These are phyloP conservation scores for Lagodon rhomboides DNA, from an alignment of 2,797 vertebrate species.

Conservation along the genomic window DNA sequence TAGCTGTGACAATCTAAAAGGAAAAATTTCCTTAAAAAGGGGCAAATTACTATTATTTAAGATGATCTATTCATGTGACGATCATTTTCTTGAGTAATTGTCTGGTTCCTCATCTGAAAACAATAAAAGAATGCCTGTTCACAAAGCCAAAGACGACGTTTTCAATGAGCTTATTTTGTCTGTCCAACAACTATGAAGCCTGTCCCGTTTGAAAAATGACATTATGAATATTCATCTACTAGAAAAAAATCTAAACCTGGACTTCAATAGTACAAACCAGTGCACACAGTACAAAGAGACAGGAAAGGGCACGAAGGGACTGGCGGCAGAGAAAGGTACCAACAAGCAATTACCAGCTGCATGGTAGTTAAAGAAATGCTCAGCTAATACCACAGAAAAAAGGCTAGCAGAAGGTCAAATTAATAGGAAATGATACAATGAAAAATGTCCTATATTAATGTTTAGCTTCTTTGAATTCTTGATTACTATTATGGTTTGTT, in stretches of 20 bases:
- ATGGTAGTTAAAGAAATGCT: background rate
- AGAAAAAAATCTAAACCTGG: background rate
- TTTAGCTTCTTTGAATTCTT: background rate
- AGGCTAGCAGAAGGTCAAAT: background rate
- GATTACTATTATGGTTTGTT: slow-evolving; percentile 14
- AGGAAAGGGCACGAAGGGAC: slow-evolving; percentile 7
- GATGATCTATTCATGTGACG: too few species aligned
- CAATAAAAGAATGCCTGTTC: background rate
- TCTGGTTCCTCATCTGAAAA: background rate
- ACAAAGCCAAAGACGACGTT: background rate
- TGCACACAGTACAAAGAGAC: background rate
- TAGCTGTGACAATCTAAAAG: background rate
- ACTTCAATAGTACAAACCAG: too few species aligned
- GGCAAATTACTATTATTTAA: too few species aligned
- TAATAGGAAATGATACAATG: background rate
- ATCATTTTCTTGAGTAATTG: background rate
- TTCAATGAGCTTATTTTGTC: background rate
- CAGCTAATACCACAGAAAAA: background rate
- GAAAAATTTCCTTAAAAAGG: background rate
- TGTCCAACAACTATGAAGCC: too few species aligned
- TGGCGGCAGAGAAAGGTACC: background rate
- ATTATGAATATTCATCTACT: background rate
- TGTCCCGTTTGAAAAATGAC: background rate
- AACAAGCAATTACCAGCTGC: slow-evolving; percentile 43
- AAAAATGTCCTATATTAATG: background rate